phyloP scores from a whole-genome alignment of 2,888 invertebrate genomes.

The Beris morrisii region DNA sequence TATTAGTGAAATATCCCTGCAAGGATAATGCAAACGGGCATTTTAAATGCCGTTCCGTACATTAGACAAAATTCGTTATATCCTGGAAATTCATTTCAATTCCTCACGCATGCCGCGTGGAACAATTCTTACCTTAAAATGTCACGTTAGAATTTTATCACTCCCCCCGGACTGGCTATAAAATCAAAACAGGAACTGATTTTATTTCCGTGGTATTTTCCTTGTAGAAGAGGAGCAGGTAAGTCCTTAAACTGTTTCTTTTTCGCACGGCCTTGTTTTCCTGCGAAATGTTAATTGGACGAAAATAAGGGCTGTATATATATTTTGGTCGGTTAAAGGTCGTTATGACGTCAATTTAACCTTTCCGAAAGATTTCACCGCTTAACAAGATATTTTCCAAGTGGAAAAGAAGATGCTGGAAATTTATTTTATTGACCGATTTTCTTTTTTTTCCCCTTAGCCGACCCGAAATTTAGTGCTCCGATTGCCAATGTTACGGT shows the following conservation, averaged over 20 bases:
- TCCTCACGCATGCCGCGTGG: constrained; percentile 31
- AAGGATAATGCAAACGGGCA: no score
- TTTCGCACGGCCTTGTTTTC: not conserved
- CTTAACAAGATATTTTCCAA: constrained; percentile 31
- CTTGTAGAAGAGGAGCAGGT: not conserved
- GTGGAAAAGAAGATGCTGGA: constrained; percentile 5
- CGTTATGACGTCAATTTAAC: constrained; percentile 35
- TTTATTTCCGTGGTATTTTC: constrained; percentile 1
- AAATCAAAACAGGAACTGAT: constrained; percentile 12
- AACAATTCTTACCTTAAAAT: constrained; percentile 36
- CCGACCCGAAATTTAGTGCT: constrained; percentile 79
- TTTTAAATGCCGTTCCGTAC: no score
- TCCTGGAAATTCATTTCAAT: constrained; percentile 25
- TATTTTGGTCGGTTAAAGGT: not conserved
- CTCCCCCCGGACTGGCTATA: constrained; percentile 36
- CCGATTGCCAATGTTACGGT: constrained; percentile 82
- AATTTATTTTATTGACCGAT: constrained; percentile 4
- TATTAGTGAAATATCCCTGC: no score
- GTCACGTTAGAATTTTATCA: constrained; percentile 40
- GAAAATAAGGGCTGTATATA: constrained; percentile 8
- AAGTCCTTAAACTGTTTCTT: not conserved
- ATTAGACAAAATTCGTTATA: no score
- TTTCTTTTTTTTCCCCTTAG: constrained; percentile 57
- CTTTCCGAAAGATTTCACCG: constrained; percentile 36
- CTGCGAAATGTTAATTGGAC: constrained; percentile 31